Conservation (phyloP, 2,113 vertebrate genomes). For the Herpetotheres cachinnans region DNA sequence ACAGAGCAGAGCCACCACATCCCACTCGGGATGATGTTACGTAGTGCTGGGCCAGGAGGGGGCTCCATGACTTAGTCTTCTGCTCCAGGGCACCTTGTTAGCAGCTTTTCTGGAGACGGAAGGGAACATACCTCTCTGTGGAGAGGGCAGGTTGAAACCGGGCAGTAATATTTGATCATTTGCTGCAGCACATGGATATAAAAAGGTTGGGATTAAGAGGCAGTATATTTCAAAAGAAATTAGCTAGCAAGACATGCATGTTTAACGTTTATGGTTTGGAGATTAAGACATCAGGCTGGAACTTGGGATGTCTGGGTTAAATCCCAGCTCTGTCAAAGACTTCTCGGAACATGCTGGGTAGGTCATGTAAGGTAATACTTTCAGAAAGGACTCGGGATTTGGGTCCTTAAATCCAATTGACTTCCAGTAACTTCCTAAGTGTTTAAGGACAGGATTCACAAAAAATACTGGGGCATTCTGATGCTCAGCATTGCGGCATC, state of each 20-base stretch:
- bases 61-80: not conserved
- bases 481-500: not conserved
- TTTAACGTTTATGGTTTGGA: not conserved
- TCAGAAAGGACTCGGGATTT: conserved; percentile 21
- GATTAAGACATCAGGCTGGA: conserved; percentile 10
- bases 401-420: conserved; percentile 19
- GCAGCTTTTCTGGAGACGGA: not conserved
- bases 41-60: not conserved
- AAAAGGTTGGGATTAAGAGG: conserved; percentile 14
- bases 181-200: not conserved
- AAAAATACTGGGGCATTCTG: not conserved
- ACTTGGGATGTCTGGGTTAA: conserved; percentile 16
- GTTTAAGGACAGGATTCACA: not conserved
- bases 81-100: not conserved
- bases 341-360: not conserved
- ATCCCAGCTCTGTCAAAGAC: conserved; percentile 14
- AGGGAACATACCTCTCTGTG: not conserved
- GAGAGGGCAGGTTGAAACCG: not conserved
- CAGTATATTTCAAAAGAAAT: conserved; percentile 16
- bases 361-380: not conserved
- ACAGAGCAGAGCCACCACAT: not conserved
- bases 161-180: not conserved
- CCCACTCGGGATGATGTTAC: not conserved
- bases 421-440: conserved; percentile 5
- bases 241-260: not conserved